Conservation (phyloP, 2,888 invertebrate genomes). For the Drosophila parthenogenetica region DNA sequence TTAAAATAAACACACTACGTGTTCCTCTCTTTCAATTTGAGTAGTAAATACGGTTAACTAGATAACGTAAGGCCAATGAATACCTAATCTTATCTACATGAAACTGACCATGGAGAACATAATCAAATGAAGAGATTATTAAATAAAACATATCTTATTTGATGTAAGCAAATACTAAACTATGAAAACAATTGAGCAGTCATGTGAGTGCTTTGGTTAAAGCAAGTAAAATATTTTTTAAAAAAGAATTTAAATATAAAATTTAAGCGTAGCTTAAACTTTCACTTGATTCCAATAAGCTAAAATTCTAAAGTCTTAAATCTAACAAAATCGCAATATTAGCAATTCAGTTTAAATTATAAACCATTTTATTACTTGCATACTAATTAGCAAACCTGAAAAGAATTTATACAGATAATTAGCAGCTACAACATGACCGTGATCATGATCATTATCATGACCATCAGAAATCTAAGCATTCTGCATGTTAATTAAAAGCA, state of each 20-base stretch:
- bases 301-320: neutral
- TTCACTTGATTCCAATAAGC: too few relatives aligned
- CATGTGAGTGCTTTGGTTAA: neutral
- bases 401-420: constrained; percentile 35
- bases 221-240: neutral
- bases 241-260: neutral
- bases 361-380: constrained; percentile 2
- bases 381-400: constrained; percentile 24
- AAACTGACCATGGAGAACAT: constrained; percentile 25
- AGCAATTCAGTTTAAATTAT: neutral
- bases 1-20: constrained; percentile 7
- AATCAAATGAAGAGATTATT: constrained; percentile 8
- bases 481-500: constrained; percentile 46
- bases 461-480: neutral
- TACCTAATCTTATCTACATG: constrained; percentile 14
- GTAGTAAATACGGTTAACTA: constrained; percentile 6
- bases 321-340: neutral
- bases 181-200: neutral
- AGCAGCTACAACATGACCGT: constrained; percentile 12
- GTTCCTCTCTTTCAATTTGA: constrained; percentile 3
- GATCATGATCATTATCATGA: constrained; percentile 1
- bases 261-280: neutral
- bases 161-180: neutral
- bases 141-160: constrained; percentile 3
- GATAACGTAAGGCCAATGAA: constrained; percentile 13